Conservation (phyloP, 2,888 invertebrate genomes). For the Sinodicranocentrus sp. region DNA sequence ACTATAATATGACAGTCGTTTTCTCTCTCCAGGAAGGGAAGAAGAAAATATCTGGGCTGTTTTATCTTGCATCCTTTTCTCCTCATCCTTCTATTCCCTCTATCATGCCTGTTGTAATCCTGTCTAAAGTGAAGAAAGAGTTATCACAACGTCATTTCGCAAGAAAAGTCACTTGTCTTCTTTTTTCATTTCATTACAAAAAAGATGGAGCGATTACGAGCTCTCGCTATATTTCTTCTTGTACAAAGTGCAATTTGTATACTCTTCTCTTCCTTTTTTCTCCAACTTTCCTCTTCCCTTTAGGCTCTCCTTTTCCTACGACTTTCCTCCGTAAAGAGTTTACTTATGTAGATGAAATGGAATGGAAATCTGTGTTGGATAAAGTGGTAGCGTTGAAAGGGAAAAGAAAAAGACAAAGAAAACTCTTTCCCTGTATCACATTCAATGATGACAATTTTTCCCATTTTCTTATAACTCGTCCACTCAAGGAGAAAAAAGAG, state of each 20-base stretch:
- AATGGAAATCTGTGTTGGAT: constrained; percentile 36
- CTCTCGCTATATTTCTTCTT: too few relatives aligned
- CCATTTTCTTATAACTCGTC: not conserved
- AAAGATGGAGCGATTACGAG: constrained; percentile 4
- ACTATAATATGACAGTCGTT: too few relatives aligned
- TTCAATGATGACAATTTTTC: not conserved
- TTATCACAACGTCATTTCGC: constrained; percentile 45
- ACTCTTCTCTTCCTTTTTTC: constrained; percentile 5
- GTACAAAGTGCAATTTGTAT: not conserved
- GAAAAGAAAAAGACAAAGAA: constrained; percentile 14
- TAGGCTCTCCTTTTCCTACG: too few relatives aligned
- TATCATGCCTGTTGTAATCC: constrained; percentile 33
- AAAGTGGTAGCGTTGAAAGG: not conserved
- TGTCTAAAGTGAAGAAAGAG: constrained; percentile 21
- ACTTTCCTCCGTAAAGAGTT: constrained; percentile 9
- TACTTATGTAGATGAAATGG: constrained; percentile 37
- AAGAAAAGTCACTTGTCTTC: constrained; percentile 45
- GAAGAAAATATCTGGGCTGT: not conserved
- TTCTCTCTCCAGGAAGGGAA: too few relatives aligned
- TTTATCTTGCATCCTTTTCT: constrained; percentile 27
- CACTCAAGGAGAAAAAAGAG: not conserved
- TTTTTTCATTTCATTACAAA: constrained; percentile 31
- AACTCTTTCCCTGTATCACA: not conserved
- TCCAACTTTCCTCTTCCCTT: not conserved
- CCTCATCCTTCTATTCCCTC: not conserved